Percentiles rank a stretch among this genome's conserved stretches.
phyloP scores from a whole-genome alignment of 2,888 invertebrate genomes.

The Coleophora deauratella region DNA sequence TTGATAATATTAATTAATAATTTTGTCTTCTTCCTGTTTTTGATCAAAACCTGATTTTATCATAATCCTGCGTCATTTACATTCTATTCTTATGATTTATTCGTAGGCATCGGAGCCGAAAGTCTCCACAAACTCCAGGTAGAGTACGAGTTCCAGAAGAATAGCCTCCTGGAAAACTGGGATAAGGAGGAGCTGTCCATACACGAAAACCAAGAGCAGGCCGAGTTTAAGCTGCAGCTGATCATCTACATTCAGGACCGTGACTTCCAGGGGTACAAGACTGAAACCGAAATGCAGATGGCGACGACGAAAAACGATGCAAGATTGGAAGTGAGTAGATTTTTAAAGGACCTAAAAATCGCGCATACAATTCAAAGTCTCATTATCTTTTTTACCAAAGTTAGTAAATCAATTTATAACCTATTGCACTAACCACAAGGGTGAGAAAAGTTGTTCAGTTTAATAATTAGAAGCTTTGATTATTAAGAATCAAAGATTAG shows the following conservation, averaged over 20 bases:
- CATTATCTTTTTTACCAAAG: no score
- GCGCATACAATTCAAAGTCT: no score
- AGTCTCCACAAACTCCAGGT: conserved; percentile 71
- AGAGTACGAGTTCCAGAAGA: conserved; percentile 73
- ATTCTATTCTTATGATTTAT: no score
- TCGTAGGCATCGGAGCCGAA: conserved; percentile 74
- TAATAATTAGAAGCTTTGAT: neutral
- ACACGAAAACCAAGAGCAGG: conserved; percentile 62
- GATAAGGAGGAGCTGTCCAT: conserved; percentile 71
- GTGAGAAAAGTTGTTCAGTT: no score
- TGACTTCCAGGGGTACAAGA: conserved; percentile 40
- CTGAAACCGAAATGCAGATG: conserved; percentile 34
- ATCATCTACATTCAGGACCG: conserved; percentile 75
- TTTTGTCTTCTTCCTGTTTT: no score
- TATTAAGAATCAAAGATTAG: no score
- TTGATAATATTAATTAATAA: no score
- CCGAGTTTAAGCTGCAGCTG: conserved; percentile 73
- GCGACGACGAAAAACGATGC: conserved; percentile 57
- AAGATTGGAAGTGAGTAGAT: conserved; percentile 47
- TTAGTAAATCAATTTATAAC: no score
- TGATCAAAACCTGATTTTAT: no score
- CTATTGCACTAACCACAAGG: no score
- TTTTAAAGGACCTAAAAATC: neutral
- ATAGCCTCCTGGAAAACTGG: conserved; percentile 65
- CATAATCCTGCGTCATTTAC: no score